A percentile compares a stretch with the other conserved stretches of the same genome.
These are phyloP conservation scores for Lordiphosa fenestrarum DNA, from an alignment of 2,888 invertebrate genomes.

Conservation along the genomic window DNA sequence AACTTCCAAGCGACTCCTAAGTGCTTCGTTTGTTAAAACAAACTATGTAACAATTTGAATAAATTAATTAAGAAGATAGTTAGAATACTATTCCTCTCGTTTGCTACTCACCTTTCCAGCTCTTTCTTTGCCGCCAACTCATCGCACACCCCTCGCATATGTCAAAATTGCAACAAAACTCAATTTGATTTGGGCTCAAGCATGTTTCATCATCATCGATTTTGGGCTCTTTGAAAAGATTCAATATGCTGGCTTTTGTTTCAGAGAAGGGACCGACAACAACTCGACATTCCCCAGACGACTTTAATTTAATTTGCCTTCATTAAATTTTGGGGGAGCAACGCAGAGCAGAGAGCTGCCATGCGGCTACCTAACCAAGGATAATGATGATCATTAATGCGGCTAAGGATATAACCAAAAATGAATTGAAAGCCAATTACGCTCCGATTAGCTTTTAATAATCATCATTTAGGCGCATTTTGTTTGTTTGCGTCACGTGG, in stretches of 20 bases:
- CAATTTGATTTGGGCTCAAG: conserved; percentile 24
- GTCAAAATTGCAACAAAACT: conserved; percentile 1
- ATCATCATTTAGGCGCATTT: conserved; percentile 47
- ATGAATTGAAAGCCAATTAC: conserved; percentile 60
- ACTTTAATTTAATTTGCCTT: conserved; percentile 38
- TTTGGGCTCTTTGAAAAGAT: conserved; percentile 21
- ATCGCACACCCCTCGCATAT: conserved; percentile 2
- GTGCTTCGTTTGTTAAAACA: no score
- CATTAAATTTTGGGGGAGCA: conserved; percentile 36
- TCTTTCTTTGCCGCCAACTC: conserved; percentile 1
- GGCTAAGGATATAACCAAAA: conserved; percentile 20
- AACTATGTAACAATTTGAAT: no score
- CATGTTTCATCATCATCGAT: conserved; percentile 37
- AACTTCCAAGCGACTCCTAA: no score
- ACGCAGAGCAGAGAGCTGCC: no score
- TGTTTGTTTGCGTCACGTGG: conserved; percentile 50
- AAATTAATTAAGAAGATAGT: no score
- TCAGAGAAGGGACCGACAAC: conserved; percentile 5
- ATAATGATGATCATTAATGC: conserved; percentile 52
- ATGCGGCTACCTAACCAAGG: conserved; percentile 44
- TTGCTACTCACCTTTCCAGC: no score
- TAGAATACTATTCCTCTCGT: no score
- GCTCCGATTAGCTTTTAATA: conserved; percentile 44
- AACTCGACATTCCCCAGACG: conserved; percentile 11
- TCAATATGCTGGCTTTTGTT: conserved; percentile 4